phyloP scores from a whole-genome alignment of 2,113 vertebrate genomes.

The Irena cyanogastra region DNA sequence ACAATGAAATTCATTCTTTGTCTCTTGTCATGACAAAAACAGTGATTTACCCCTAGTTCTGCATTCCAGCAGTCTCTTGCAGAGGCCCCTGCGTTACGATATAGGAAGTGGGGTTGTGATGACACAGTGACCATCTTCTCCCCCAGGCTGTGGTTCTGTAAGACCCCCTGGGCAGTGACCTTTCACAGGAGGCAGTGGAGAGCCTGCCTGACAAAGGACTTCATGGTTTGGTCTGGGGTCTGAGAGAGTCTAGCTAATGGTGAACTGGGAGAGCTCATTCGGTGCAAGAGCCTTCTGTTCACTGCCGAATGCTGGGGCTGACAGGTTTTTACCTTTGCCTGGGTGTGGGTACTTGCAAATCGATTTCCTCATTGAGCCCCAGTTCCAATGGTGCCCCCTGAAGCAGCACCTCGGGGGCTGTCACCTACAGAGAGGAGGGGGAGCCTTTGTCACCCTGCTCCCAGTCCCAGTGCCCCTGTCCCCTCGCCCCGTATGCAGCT shows the following conservation, averaged over 20 bases:
- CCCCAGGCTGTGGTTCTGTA: not conserved
- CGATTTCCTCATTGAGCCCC: not conserved
- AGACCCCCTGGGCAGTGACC: not conserved
- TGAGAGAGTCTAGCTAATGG: not conserved
- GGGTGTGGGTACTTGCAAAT: accelerated
- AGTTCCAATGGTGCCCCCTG: not conserved
- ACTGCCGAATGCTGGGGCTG: accelerated
- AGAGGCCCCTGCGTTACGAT: accelerated
- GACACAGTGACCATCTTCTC: not conserved
- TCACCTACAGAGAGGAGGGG: not conserved
- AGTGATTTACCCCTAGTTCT: not conserved
- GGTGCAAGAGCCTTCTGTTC: not conserved
- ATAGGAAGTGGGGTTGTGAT: not conserved
- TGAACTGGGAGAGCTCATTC: not conserved
- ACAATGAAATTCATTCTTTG: not conserved
- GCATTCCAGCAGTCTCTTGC: not conserved
- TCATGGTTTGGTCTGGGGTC: not conserved
- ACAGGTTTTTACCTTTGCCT: not conserved
- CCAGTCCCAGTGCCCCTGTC: accelerated
- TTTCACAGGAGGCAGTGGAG: not conserved
- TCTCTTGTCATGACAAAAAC: not conserved
- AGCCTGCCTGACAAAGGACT: not conserved
- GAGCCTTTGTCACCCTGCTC: not conserved
- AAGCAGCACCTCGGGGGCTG: accelerated
- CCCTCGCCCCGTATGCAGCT: accelerated